Percentiles rank a stretch among this genome's conserved stretches.
phyloP scores from a whole-genome alignment of 2,888 invertebrate genomes.

The Tinea pellionella region DNA sequence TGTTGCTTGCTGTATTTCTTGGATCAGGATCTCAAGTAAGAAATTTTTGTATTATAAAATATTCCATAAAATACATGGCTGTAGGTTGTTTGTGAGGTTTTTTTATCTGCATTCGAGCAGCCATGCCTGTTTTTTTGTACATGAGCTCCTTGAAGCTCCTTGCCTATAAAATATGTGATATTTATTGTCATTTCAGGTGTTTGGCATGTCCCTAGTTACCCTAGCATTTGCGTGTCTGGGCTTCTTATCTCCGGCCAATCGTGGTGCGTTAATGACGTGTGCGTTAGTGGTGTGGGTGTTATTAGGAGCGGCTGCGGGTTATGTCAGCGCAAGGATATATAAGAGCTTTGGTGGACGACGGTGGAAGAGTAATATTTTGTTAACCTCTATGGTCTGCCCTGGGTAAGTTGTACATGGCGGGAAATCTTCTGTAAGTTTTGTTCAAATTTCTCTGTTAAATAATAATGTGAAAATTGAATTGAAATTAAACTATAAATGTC shows the following conservation, averaged over 20 bases:
- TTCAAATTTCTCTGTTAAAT: no score
- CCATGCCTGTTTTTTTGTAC: no score
- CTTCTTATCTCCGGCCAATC: constrained; percentile 97
- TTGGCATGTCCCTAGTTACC: constrained; percentile 96
- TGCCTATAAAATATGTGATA: no score
- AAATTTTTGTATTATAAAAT: no score
- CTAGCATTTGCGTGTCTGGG: constrained; percentile 98
- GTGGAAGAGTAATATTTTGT: constrained; percentile 97
- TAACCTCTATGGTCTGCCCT: constrained; percentile 96
- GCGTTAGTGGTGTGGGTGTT: constrained; percentile 97
- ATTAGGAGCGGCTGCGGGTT: constrained; percentile 96
- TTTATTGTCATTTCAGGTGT: constrained; percentile 43
- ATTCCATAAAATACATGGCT: no score
- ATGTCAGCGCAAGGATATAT: constrained; percentile 95
- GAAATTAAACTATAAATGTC: no score
- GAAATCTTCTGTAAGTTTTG: no score
- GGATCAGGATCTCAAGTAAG: constrained; percentile 94
- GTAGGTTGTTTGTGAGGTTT: not conserved
- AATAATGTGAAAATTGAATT: no score
- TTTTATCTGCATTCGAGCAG: not conserved
- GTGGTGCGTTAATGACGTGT: constrained; percentile 98
- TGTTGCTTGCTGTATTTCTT: constrained; percentile 95
- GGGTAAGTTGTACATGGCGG: constrained; percentile 77
- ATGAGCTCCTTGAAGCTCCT: no score
- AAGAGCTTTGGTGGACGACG: constrained; percentile 98